phyloP scores from a whole-genome alignment of 2,797 vertebrate species.

The Myotis planiceps region DNA sequence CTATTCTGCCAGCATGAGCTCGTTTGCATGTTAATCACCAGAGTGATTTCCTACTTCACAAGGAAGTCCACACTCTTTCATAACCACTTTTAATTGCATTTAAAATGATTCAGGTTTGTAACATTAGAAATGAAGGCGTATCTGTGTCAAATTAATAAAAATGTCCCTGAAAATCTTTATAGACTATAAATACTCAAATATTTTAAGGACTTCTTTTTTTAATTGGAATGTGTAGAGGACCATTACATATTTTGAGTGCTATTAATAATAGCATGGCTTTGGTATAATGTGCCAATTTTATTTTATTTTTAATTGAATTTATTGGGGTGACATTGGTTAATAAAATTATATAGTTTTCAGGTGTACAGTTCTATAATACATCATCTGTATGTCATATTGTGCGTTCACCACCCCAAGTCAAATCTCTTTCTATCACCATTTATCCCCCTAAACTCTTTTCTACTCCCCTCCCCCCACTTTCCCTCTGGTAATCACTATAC shows the following conservation, averaged over 20 bases:
- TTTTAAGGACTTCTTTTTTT: constrained; percentile 85
- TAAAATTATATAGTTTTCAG: not conserved
- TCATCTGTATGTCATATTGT: not conserved
- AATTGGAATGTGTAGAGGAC: constrained; percentile 83
- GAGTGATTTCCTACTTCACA: constrained; percentile 98
- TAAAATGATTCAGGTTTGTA: constrained; percentile 99
- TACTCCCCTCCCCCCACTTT: not conserved
- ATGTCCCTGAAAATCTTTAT: constrained; percentile 88
- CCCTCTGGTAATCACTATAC: not conserved
- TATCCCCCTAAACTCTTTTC: not conserved
- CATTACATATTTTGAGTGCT: constrained; percentile 80
- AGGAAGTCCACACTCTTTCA: constrained; percentile 96
- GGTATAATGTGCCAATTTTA: constrained; percentile 68
- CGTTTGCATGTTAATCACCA: constrained; percentile 99
- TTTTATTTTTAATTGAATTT: constrained; percentile 68
- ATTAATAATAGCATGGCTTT: constrained; percentile 75
- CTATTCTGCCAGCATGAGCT: constrained; percentile 99
- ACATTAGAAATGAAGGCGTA: constrained; percentile 99
- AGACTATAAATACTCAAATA: constrained; percentile 86
- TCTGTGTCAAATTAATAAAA: constrained; percentile 99
- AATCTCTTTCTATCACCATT: not conserved
- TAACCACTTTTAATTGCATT: constrained; percentile 99
- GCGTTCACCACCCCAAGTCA: not conserved
- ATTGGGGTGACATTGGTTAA: not conserved
- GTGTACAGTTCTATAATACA: not conserved